phyloP scores from a whole-genome alignment of 2,888 invertebrate genomes.

The Nephrotoma guestfalica region DNA sequence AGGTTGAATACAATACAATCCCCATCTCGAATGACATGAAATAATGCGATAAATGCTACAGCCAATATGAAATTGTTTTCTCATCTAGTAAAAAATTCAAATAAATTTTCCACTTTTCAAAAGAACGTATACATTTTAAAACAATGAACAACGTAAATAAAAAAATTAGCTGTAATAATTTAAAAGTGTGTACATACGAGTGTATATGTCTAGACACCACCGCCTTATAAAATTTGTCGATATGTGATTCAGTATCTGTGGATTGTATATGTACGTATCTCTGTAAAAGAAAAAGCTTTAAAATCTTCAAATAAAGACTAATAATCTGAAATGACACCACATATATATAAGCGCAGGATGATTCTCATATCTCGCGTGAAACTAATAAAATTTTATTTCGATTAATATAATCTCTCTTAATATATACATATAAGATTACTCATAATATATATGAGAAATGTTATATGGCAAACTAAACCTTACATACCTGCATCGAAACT shows the following conservation, averaged over 20 bases:
- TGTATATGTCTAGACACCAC: neutral
- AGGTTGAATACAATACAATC: too few relatives aligned
- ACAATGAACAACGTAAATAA: neutral
- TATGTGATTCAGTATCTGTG: neutral
- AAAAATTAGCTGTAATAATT: neutral
- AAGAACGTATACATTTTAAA: too few relatives aligned
- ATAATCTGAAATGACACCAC: neutral
- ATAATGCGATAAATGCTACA: too few relatives aligned
- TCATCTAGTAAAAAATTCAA: too few relatives aligned
- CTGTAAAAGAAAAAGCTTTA: neutral
- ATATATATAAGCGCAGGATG: neutral
- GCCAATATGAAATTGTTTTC: too few relatives aligned
- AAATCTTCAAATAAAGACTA: neutral
- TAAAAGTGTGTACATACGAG: neutral
- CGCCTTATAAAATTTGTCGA: neutral
- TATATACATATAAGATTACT: too few relatives aligned
- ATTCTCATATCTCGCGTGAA: neutral
- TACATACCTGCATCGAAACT: neutral
- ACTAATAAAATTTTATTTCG: too few relatives aligned
- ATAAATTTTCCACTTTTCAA: too few relatives aligned
- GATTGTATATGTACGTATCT: neutral
- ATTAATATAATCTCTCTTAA: neutral
- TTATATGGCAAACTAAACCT: neutral
- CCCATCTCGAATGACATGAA: too few relatives aligned
- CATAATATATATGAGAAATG: too few relatives aligned